Evolutionary conservation across 2,113 vertebrate species (phyloP).

Genomic region (Clarias macrocephalus): DNA sequence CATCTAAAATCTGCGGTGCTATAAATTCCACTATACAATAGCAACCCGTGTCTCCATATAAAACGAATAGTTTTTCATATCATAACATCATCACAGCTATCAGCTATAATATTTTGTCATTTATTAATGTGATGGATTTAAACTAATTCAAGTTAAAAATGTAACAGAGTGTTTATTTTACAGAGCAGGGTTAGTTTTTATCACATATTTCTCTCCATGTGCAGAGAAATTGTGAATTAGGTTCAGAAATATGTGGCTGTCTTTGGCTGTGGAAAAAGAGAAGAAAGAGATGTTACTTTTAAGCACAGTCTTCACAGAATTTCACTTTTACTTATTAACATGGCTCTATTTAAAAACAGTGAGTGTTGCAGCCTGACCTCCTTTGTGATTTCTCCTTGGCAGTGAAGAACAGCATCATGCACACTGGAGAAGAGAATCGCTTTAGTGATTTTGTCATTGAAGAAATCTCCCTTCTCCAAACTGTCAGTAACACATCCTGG

Average conservation of each 20-base stretch:
- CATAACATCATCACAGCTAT: not conserved
- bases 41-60: not conserved
- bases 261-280: conserved; percentile 24
- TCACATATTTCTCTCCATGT: not conserved
- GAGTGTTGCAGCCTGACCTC: conserved; percentile 46
- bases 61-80: not conserved
- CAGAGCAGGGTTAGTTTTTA: not conserved
- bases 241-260: conserved; percentile 8
- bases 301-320: not conserved
- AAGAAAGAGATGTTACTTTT: not conserved
- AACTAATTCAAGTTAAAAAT: not conserved
- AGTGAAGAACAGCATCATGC: conserved; percentile 78
- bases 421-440: conserved; percentile 81
- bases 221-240: not conserved
- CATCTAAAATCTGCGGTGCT: not conserved
- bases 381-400: conserved; percentile 43
- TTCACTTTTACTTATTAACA: not conserved
- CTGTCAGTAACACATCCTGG: conserved; percentile 75
- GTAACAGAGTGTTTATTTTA: not conserved
- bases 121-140: not conserved
- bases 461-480: conserved; percentile 83
- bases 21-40: not conserved
- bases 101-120: not conserved
- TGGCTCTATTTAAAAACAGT: not conserved
- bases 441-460: conserved; percentile 81